phyloP scores from a whole-genome alignment of 1,140 invertebrate species.

The Drosophila neocordata region DNA sequence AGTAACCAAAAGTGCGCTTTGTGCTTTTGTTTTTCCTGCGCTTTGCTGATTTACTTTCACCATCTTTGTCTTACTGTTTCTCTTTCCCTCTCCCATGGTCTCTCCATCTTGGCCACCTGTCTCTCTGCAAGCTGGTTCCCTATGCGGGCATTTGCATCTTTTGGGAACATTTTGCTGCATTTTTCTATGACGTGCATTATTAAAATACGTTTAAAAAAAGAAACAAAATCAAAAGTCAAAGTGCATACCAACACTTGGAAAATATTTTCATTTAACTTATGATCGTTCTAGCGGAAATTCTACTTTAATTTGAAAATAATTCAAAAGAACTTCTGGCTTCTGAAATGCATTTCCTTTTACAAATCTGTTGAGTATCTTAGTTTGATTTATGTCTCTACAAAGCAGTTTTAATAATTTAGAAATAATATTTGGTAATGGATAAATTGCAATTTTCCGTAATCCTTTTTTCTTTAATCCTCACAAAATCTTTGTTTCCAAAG shows the following conservation, averaged over 20 bases:
- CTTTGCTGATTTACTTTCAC: conserved; percentile 43
- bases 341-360: too few species aligned
- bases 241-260: background rate
- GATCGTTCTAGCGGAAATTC: too few species aligned
- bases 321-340: too few species aligned
- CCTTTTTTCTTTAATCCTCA: too few species aligned
- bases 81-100: background rate
- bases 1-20: conserved; percentile 54
- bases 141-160: conserved; percentile 31
- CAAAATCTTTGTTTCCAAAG: too few species aligned
- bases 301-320: too few species aligned
- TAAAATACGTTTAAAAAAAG: conserved; percentile 52
- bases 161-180: conserved; percentile 43
- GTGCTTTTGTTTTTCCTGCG: conserved; percentile 64
- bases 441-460: too few species aligned
- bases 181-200: conserved; percentile 51
- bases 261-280: too few species aligned
- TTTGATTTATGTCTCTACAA: too few species aligned
- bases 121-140: background rate
- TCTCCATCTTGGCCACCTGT: background rate
- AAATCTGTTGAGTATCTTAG: too few species aligned
- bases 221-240: background rate
- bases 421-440: too few species aligned
- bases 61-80: conserved; percentile 13
- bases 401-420: too few species aligned